These are phyloP conservation scores for Microplitis manilae DNA, from an alignment of 2,888 invertebrate genomes.

Conservation along the genomic window DNA sequence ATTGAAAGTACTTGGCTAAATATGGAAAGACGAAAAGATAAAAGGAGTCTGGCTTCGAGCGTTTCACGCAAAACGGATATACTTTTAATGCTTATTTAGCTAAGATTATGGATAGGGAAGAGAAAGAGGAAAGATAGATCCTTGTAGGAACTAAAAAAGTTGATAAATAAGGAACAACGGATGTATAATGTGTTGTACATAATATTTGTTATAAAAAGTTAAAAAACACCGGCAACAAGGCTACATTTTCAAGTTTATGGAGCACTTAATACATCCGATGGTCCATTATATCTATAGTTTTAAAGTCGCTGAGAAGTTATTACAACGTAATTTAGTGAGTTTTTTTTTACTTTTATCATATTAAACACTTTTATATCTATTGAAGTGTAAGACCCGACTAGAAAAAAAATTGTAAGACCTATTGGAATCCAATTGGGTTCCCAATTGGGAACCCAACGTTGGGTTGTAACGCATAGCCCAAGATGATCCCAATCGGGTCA, in stretches of 20 bases:
- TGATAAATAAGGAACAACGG: slow-evolving; percentile 24
- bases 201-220: slow-evolving; percentile 59
- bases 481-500: no score
- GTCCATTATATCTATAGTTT: slow-evolving; percentile 58
- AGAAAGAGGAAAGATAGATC: slow-evolving; percentile 17
- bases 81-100: slow-evolving; percentile 29
- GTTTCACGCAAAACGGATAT: slow-evolving; percentile 28
- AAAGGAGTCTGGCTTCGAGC: slow-evolving; percentile 7
- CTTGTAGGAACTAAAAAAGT: not conserved
- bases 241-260: slow-evolving; percentile 58
- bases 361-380: slow-evolving; percentile 41
- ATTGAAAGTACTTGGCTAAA: slow-evolving; percentile 24
- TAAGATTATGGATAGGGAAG: not conserved
- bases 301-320: slow-evolving; percentile 61
- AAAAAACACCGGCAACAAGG: slow-evolving; percentile 57
- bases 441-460: no score
- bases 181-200: slow-evolving; percentile 47
- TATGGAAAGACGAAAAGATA: slow-evolving; percentile 24
- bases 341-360: slow-evolving; percentile 20
- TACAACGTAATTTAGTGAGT: slow-evolving; percentile 62
- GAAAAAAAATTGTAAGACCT: no score
- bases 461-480: no score
- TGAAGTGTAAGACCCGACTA: slow-evolving; percentile 23
- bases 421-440: no score
- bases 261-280: slow-evolving; percentile 63